Evolutionary conservation across 2,797 vertebrate species (phyloP).

Genomic region (Galaxias olidus): DNA sequence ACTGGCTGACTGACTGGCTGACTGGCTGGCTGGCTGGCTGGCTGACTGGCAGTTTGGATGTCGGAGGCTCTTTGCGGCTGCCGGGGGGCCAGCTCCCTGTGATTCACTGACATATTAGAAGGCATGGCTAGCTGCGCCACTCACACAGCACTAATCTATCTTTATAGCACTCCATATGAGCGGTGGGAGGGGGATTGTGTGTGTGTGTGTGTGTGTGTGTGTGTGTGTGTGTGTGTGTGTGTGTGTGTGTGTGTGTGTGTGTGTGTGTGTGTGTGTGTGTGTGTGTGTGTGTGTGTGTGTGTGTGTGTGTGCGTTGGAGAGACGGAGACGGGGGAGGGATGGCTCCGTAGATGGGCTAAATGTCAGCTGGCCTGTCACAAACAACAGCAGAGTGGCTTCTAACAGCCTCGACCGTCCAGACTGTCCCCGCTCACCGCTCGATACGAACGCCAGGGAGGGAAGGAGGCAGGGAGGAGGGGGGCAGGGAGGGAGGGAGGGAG

Average conservation of each 20-base stretch:
- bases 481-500: background rate
- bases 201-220: slow-evolving; percentile 1
- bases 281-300: background rate
- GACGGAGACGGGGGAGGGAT: background rate
- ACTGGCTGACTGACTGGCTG: too few relatives aligned
- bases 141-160: slow-evolving; percentile 21
- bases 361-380: slow-evolving; percentile 32
- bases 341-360: slow-evolving; percentile 17
- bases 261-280: slow-evolving; percentile 3
- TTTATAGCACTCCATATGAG: slow-evolving; percentile 19
- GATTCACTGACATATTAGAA: slow-evolving; percentile 30
- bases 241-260: background rate
- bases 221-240: background rate
- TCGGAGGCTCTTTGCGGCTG: slow-evolving; percentile 11
- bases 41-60: slow-evolving; percentile 9
- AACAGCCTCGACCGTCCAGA: slow-evolving; percentile 31
- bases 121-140: slow-evolving; percentile 8
- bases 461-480: slow-evolving; percentile 5
- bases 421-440: slow-evolving; percentile 18
- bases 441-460: slow-evolving; percentile 5
- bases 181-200: background rate
- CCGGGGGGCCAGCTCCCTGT: slow-evolving; percentile 13
- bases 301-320: background rate
- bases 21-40: background rate
- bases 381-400: slow-evolving; percentile 24